Evolutionary conservation across 2,797 vertebrate genomes (phyloP).

Genomic region (Gephyroberyx darwinii): DNA sequence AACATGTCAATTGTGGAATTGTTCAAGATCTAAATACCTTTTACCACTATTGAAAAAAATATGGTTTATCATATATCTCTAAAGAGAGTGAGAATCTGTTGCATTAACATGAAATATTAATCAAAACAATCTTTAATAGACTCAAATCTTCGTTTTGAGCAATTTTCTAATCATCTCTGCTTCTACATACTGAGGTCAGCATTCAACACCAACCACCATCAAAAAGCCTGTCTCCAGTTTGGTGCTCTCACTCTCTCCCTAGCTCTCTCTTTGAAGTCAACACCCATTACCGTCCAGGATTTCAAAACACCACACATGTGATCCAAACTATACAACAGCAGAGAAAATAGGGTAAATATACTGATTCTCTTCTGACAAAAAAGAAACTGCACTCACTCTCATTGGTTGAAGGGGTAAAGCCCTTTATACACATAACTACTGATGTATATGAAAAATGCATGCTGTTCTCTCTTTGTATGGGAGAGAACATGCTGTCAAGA

Average conservation of each 20-base stretch:
- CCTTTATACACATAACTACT: too few species aligned
- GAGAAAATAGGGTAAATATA: not conserved
- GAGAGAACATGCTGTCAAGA: too few species aligned
- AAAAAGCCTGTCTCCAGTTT: not conserved
- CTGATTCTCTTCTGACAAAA: not conserved
- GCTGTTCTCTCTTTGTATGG: too few species aligned
- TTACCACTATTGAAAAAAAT: not conserved
- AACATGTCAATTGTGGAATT: not conserved
- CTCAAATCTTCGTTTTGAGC: too few species aligned
- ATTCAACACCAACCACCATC: not conserved
- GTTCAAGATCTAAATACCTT: not conserved
- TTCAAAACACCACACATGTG: not conserved
- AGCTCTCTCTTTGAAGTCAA: not conserved
- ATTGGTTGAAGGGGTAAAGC: not conserved
- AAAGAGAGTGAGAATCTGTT: not conserved
- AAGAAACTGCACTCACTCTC: not conserved
- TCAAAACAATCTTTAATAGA: not conserved
- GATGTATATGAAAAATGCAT: too few species aligned
- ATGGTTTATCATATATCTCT: not conserved
- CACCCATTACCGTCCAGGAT: not conserved
- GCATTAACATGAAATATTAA: constrained; percentile 10
- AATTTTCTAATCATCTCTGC: constrained; percentile 6
- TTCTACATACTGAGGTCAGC: not conserved
- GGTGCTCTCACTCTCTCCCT: not conserved
- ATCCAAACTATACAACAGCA: not conserved